phyloP scores from a whole-genome alignment of 2,888 invertebrate species.

The Drosophila prostipennis region DNA sequence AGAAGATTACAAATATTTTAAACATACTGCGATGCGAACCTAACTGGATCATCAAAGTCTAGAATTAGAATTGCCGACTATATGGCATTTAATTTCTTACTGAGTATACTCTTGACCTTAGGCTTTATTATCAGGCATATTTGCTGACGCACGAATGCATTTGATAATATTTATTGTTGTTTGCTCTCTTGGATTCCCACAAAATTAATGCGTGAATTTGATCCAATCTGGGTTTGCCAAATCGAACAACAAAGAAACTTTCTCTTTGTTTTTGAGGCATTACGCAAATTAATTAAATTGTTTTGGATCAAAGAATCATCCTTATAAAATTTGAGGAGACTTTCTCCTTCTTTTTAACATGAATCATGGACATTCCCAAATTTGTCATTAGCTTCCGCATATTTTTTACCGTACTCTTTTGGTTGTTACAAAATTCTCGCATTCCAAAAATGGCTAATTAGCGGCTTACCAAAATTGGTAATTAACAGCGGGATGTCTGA shows the following conservation, averaged over 20 bases:
- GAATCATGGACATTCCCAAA: slow-evolving; percentile 31
- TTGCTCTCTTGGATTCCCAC: slow-evolving; percentile 1
- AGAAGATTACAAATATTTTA: slow-evolving; percentile 39
- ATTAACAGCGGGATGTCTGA: slow-evolving; percentile 46
- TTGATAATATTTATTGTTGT: neutral
- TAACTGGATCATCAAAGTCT: slow-evolving; percentile 34
- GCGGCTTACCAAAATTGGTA: slow-evolving; percentile 67
- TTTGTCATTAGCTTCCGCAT: slow-evolving; percentile 37
- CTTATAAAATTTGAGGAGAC: slow-evolving; percentile 23
- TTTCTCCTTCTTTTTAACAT: slow-evolving; percentile 30
- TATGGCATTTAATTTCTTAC: slow-evolving; percentile 12
- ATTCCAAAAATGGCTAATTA: slow-evolving; percentile 72
- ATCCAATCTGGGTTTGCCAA: slow-evolving; percentile 8
- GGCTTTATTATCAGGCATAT: slow-evolving; percentile 2
- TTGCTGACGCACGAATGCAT: neutral
- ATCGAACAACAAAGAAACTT: slow-evolving; percentile 38
- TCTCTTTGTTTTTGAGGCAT: slow-evolving; percentile 26
- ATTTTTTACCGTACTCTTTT: neutral
- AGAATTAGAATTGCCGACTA: slow-evolving; percentile 25
- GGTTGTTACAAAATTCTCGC: slow-evolving; percentile 19
- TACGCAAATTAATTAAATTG: slow-evolving; percentile 35
- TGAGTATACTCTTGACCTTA: slow-evolving; percentile 11
- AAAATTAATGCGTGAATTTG: neutral
- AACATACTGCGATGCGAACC: slow-evolving; percentile 35
- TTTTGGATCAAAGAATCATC: slow-evolving; percentile 13